A percentile compares a stretch with the other conserved stretches of the same genome.
Evolutionary conservation across 2,113 vertebrate genomes (phyloP).

Genomic region (Pao palembangensis): DNA sequence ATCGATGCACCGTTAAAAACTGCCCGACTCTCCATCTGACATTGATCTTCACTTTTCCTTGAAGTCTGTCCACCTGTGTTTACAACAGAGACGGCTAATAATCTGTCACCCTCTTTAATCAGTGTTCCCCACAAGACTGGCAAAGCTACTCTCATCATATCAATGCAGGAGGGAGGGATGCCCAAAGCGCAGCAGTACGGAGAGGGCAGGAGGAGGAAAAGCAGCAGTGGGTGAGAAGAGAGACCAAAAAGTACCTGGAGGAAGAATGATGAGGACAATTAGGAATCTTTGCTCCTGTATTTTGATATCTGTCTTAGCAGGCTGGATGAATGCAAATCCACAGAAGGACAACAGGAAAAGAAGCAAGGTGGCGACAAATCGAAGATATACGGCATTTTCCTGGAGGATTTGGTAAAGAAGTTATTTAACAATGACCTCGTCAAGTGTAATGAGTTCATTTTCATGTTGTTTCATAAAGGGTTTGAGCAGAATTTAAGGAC

Average conservation of each 20-base stretch:
- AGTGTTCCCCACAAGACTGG: slow-evolving; percentile 24
- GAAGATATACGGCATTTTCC: no score
- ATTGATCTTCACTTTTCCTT: slow-evolving; percentile 38
- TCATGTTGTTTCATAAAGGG: no score
- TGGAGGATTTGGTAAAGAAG: no score
- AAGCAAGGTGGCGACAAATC: no score
- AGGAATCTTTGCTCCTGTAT: no score
- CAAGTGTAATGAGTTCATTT: no score
- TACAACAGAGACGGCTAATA: slow-evolving; percentile 50
- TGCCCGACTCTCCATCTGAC: slow-evolving; percentile 28
- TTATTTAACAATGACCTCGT: no score
- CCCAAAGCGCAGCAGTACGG: background rate
- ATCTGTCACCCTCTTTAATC: slow-evolving; percentile 42
- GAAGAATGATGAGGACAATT: background rate
- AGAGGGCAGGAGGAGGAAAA: background rate
- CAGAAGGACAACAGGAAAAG: no score
- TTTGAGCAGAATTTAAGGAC: no score
- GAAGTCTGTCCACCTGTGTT: slow-evolving; percentile 19
- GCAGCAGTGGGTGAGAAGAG: background rate
- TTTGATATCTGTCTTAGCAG: no score
- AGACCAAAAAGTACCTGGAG: background rate
- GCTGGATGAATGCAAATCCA: no score
- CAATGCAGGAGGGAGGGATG: slow-evolving; percentile 9
- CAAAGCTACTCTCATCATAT: slow-evolving; percentile 12
- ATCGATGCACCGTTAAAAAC: slow-evolving; percentile 38